phyloP scores from a whole-genome alignment of 2,888 invertebrate genomes.

The Protodeltote pygarga region DNA sequence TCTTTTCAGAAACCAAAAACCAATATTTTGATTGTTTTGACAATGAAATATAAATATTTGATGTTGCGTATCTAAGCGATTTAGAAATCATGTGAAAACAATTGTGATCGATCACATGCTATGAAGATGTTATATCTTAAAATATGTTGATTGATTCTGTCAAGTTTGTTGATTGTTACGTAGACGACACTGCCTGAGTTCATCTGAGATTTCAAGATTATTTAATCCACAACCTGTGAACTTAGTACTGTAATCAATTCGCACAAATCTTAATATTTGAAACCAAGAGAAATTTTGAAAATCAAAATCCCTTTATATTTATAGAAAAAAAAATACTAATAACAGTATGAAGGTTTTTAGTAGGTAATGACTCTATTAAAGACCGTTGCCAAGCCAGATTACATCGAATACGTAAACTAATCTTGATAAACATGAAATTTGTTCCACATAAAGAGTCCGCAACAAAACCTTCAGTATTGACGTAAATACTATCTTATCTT shows the following conservation, averaged over 20 bases:
- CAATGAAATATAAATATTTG: slow-evolving; percentile 7
- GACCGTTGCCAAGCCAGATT: not conserved
- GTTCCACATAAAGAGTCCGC: slow-evolving; percentile 46
- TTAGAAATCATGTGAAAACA: slow-evolving; percentile 20
- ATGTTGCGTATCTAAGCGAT: slow-evolving; percentile 5
- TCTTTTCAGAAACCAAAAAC: not conserved
- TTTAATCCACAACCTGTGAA: too few species aligned
- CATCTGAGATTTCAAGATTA: too few species aligned
- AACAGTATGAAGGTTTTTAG: too few species aligned
- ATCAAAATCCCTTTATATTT: too few species aligned
- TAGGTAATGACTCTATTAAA: not conserved
- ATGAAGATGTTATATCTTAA: too few species aligned
- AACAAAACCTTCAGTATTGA: slow-evolving; percentile 32
- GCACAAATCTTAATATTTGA: too few species aligned
- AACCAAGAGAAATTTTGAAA: too few species aligned
- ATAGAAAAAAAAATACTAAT: too few species aligned
- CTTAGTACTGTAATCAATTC: too few species aligned
- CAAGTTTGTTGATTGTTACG: too few species aligned
- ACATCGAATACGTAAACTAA: slow-evolving; percentile 4
- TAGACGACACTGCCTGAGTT: too few species aligned
- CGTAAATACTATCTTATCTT: slow-evolving; percentile 45
- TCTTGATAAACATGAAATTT: slow-evolving; percentile 10
- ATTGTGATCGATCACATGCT: slow-evolving; percentile 19
- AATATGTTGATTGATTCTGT: too few species aligned
- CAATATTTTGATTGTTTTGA: slow-evolving; percentile 4